Percentiles rank a stretch among this genome's conserved stretches.
These are phyloP conservation scores for Acrossocheilus wenchowensis DNA, from an alignment of 2,797 vertebrate species.

Conservation along the genomic window DNA sequence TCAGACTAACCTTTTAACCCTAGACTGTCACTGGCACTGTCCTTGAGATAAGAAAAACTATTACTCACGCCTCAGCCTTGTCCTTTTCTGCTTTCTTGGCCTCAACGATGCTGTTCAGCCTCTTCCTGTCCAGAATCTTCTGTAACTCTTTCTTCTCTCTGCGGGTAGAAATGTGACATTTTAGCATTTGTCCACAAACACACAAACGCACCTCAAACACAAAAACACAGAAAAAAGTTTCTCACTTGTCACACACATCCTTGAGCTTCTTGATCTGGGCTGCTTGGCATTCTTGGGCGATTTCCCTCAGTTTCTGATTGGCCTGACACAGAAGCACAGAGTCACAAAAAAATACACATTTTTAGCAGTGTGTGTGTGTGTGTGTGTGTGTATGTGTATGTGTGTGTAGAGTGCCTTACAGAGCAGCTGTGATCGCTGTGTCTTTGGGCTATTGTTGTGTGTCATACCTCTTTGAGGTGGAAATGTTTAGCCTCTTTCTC, in stretches of 20 bases:
- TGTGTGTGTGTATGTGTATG: conserved; percentile 13
- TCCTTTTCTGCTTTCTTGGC: conserved; percentile 84
- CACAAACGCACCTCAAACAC: conserved; percentile 1
- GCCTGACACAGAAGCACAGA: conserved; percentile 66
- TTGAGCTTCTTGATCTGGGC: conserved; percentile 84
- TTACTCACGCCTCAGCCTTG: conserved; percentile 80
- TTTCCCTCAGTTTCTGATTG: conserved; percentile 80
- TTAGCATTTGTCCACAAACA: not conserved
- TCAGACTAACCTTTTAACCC: not conserved
- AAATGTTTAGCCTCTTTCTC: conserved; percentile 76
- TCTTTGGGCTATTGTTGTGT: not conserved
- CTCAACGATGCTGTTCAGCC: conserved; percentile 86
- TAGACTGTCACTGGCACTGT: not conserved
- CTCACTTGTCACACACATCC: conserved; percentile 84
- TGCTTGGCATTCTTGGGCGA: conserved; percentile 76
- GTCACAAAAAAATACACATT: not conserved
- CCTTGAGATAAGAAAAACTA: not conserved
- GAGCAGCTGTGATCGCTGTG: conserved; percentile 18
- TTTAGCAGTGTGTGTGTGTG: conserved; percentile 1
- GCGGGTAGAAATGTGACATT: conserved; percentile 19
- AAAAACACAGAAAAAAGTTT: not conserved
- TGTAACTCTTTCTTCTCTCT: conserved; percentile 92
- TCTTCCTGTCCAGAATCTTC: conserved; percentile 87
- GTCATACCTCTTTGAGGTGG: conserved; percentile 80
- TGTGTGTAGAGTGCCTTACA: not conserved